Conservation (phyloP, 2,113 vertebrate species). For the Apistogramma diplotaenia region DNA sequence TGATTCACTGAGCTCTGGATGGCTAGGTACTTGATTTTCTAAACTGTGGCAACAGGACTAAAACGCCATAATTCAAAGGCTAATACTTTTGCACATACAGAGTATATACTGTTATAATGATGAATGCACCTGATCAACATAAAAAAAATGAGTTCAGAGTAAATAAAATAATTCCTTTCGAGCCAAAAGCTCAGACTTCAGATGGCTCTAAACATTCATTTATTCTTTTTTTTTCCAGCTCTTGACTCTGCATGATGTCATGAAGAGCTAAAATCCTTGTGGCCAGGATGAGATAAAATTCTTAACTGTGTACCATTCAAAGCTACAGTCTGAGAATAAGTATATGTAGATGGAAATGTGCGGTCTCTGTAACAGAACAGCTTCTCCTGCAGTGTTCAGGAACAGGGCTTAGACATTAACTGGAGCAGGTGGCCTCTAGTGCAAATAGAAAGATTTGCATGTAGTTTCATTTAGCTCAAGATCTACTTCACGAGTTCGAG, state of each 20-base stretch:
- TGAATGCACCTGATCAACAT: too few species aligned
- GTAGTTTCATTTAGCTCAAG: slow-evolving; percentile 5
- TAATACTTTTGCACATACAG: too few species aligned
- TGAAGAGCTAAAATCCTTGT: background rate
- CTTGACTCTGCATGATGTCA: background rate
- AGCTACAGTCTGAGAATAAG: background rate
- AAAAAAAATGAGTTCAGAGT: background rate
- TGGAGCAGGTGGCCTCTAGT: slow-evolving; percentile 2
- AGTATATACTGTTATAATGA: too few species aligned
- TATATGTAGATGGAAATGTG: background rate
- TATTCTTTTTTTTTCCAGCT: background rate
- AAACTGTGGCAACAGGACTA: too few species aligned
- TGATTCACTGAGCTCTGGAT: background rate
- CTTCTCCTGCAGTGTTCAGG: background rate
- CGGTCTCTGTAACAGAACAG: background rate
- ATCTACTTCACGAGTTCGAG: background rate
- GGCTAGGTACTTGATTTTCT: too few species aligned
- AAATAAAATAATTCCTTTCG: background rate
- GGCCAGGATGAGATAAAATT: background rate
- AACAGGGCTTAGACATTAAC: background rate
- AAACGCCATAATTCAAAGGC: too few species aligned
- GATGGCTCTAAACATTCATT: background rate
- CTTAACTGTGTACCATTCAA: too few species aligned
- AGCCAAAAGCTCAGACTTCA: background rate
- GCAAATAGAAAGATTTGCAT: slow-evolving; percentile 34